These are phyloP conservation scores for Hydrotaea diabolus DNA, from an alignment of 2,888 invertebrate genomes.

Conservation along the genomic window DNA sequence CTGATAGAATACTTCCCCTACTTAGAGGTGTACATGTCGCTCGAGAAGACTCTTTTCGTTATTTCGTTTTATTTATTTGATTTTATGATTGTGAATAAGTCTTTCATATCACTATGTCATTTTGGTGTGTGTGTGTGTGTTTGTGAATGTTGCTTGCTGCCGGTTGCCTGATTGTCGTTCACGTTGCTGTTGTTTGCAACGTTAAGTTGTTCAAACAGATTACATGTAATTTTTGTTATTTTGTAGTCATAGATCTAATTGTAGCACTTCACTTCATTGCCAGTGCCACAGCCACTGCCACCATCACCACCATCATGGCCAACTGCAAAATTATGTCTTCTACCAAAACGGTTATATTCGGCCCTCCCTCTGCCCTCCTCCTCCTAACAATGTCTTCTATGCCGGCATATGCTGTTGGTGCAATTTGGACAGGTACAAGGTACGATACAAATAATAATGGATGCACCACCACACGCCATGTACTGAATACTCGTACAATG, in stretches of 20 bases:
- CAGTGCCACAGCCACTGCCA: slow-evolving; percentile 23
- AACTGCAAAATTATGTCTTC: not conserved
- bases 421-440: slow-evolving; percentile 26
- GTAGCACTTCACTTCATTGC: slow-evolving; percentile 40
- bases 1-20: not conserved
- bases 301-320: slow-evolving; percentile 25
- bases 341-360: slow-evolving; percentile 9
- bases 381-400: not conserved
- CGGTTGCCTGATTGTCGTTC: not conserved
- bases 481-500: not conserved
- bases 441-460: not conserved
- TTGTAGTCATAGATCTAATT: slow-evolving; percentile 60
- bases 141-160: not conserved
- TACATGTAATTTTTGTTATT: slow-evolving; percentile 48
- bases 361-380: not conserved
- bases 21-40: not conserved
- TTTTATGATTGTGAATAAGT: slow-evolving; percentile 32
- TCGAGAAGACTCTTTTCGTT: not conserved
- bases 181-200: not conserved
- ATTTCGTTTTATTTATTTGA: slow-evolving; percentile 1
- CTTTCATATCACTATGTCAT: not conserved
- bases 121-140: not conserved
- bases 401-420: not conserved
- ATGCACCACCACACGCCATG: not conserved
- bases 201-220: slow-evolving; percentile 37